Percentiles rank a stretch among this genome's conserved stretches.
phyloP scores from a whole-genome alignment of 2,113 vertebrate genomes.

The Tetrao urogallus region DNA sequence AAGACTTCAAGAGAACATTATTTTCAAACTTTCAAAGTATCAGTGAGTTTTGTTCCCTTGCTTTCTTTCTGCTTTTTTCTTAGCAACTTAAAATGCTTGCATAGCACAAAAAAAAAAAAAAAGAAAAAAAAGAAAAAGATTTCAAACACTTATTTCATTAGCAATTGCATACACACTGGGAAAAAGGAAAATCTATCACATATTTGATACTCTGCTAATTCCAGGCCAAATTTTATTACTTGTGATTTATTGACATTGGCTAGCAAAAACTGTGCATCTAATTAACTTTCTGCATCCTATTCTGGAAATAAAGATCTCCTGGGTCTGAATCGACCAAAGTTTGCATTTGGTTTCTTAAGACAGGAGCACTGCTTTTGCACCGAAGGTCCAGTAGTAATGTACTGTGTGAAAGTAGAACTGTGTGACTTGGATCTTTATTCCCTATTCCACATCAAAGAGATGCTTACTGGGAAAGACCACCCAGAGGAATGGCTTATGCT shows the following conservation, averaged over 20 bases:
- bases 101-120: neutral
- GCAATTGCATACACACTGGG: neutral
- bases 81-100: neutral
- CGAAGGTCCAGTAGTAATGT: neutral
- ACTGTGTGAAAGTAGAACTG: neutral
- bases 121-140: neutral
- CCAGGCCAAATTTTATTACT: neutral
- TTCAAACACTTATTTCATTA: neutral
- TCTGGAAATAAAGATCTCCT: neutral
- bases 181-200: neutral
- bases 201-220: neutral
- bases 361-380: neutral
- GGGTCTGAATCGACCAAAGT: neutral
- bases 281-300: neutral
- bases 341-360: neutral
- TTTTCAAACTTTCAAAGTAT: slow-evolving; percentile 2
- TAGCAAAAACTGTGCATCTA: neutral
- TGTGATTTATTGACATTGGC: neutral
- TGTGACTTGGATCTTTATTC: neutral
- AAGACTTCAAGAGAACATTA: neutral
- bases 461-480: neutral
- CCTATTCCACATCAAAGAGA: neutral
- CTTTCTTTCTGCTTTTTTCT: neutral
- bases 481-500: neutral
- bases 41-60: neutral